Percentiles rank a stretch among this genome's conserved stretches.
Evolutionary conservation across 2,113 vertebrate species (phyloP).

Genomic region (Pseudorectes ferrugineus): DNA sequence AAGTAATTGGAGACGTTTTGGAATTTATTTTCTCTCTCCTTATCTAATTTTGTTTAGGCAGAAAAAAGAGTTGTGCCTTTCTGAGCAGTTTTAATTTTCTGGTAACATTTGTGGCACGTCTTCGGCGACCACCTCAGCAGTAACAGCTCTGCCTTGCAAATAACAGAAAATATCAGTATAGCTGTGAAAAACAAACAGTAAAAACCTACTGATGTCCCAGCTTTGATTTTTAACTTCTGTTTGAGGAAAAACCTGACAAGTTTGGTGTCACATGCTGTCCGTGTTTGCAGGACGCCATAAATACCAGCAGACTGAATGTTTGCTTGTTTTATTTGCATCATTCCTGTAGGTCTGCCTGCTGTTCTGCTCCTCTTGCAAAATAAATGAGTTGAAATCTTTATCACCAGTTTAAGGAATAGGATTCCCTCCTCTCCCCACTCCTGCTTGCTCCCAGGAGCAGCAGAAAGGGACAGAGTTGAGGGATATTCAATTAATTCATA

Average conservation of each 20-base stretch:
- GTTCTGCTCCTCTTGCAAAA: background rate
- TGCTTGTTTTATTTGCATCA: background rate
- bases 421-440: background rate
- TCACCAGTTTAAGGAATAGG: background rate
- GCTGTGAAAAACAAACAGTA: background rate
- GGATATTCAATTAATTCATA: background rate
- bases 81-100: background rate
- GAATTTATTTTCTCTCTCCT: background rate
- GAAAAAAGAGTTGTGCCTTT: background rate
- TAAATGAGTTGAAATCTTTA: background rate
- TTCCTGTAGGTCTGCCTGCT: background rate
- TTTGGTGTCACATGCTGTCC: background rate
- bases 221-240: background rate
- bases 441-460: background rate
- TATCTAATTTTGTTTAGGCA: background rate
- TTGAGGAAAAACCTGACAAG: background rate
- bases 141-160: background rate
- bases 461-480: background rate
- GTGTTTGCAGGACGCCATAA: background rate
- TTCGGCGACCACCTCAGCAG: background rate
- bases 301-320: background rate
- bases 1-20: background rate
- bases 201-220: background rate
- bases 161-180: background rate
- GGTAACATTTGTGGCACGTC: accelerated